A percentile compares a stretch with the other conserved stretches of the same genome.
These are phyloP conservation scores for Oreochromis tanganicae DNA, from an alignment of 2,113 vertebrate species.

Conservation along the genomic window DNA sequence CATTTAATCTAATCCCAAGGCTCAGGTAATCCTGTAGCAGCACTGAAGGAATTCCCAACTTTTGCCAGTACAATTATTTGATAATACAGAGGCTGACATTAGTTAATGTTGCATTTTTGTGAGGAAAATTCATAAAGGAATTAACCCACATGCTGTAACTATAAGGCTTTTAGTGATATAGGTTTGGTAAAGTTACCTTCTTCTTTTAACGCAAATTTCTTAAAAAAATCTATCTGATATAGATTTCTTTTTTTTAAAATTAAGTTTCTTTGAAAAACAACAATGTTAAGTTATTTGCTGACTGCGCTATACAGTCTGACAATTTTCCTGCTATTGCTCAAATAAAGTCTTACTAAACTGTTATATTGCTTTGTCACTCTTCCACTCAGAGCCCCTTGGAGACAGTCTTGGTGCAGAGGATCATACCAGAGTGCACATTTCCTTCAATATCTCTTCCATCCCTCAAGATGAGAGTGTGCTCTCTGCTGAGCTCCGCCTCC, in stretches of 20 bases:
- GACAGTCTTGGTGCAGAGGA: constrained; percentile 8
- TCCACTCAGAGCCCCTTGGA: background rate
- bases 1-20: background rate
- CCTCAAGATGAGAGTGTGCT: constrained; percentile 74
- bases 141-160: background rate
- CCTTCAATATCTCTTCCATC: constrained; percentile 78
- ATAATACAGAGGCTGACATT: background rate
- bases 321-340: background rate
- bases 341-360: background rate
- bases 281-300: background rate
- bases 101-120: background rate
- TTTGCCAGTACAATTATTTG: background rate
- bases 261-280: background rate
- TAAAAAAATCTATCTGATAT: background rate
- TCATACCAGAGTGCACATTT: constrained; percentile 55
- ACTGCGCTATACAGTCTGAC: background rate
- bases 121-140: background rate
- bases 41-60: background rate
- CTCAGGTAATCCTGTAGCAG: background rate
- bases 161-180: background rate
- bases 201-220: background rate
- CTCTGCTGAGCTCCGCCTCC: constrained; percentile 76
- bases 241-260: fast-evolving
- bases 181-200: background rate
- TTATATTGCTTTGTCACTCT: background rate